Evolutionary conservation across 1,140 invertebrate species (phyloP), one percentile per base, ranked within the genome.

Genomic region (Lordiphosa collinella): DNA sequence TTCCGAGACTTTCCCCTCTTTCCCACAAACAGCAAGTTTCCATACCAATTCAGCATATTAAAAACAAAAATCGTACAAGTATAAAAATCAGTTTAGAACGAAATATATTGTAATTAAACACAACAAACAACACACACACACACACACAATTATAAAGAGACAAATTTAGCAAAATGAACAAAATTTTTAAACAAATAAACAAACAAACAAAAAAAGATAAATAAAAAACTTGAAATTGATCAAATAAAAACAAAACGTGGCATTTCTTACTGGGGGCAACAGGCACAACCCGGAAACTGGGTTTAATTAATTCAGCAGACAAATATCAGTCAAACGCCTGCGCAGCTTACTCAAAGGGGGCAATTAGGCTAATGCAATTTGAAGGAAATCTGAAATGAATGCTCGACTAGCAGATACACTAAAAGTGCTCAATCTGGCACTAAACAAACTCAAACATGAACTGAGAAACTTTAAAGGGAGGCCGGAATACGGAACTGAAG

Each of bases 161-260:
- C 78, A 84, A 44, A 44, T 29, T 84, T 84, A 84, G 78, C 79
- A 84, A 84, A 82, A 78, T 84, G 78, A 84, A 84, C 79, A 84
- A 84, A 73, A 84, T 84, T 84, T 82, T 85, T 85, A 84, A 84
- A 79, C 73, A 84, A 78, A 84, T 84, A 84, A 84, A 84, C 65
- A 70, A 78, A 70, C 55, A 79, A 47, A 56, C 11, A 16, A 61
- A 69, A 67, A 22, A 57, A 49, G 65, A 61, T 38, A 61, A 67
- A 67, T 58, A 67, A 66, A 67, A 67, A 66, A 84, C 75, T 68
- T 78, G 58, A 84, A 84, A 78, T 84, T 84, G 78, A 84, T 76
- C 54, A 80, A 80, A 84, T 71, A 71, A 64, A 66, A 51, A 6
- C 34, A 32, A 32, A 8, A 49, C 22, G 35, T 46, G 40, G 29